Base-by-base conservation (phyloP, 1,140 invertebrate species). In the Oryctes rhinoceros region DNA sequence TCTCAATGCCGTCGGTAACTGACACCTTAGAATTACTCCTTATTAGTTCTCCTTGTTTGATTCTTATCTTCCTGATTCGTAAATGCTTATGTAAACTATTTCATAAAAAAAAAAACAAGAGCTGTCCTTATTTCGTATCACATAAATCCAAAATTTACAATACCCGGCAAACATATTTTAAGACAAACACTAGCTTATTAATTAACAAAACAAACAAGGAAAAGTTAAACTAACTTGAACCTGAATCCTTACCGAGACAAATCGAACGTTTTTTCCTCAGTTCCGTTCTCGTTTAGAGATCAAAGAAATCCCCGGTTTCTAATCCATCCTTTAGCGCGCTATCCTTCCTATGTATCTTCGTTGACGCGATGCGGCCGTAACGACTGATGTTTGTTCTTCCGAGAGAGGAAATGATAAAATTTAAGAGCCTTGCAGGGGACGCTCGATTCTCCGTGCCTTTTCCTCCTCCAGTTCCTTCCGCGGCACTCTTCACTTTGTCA, bases 341-440 rank as follows among this genome's bases (percentile, higher is more conserved):
- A 59, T 53, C 13, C 13, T 53, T 11, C 10, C 39, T 39, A 39
- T 53, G 4, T 53, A n/a, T 18, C 15, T 59, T 4, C 53, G 53
- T 18, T 15, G 15, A 2, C 53, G 18, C 53, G 15, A 15, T n/a
- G 13, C 18, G 18, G 15, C 10, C 5, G 53, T 59, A 59, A 59
- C 18, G 53, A 59, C 53, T 59, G 53, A 59, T 59, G 53, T 59
- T 59, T 59, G 53, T 59, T 59, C 15, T 59, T 59, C 15, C 53
- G 53, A 59, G 53, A 59, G 53, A 59, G 53, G 15, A 59, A 59
- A 59, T 59, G 53, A 59, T 59, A 59, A 59, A 59, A 59, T 59
- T 59, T 59, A 59, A 59, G 53, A 18, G 13, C 53, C n/a, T 59
- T n/a, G 53, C 18, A n/a, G 53, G 53, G 15, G 15, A 59, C 53